Conservation (phyloP, 1,140 invertebrate genomes). For the Micrasema minimum region DNA sequence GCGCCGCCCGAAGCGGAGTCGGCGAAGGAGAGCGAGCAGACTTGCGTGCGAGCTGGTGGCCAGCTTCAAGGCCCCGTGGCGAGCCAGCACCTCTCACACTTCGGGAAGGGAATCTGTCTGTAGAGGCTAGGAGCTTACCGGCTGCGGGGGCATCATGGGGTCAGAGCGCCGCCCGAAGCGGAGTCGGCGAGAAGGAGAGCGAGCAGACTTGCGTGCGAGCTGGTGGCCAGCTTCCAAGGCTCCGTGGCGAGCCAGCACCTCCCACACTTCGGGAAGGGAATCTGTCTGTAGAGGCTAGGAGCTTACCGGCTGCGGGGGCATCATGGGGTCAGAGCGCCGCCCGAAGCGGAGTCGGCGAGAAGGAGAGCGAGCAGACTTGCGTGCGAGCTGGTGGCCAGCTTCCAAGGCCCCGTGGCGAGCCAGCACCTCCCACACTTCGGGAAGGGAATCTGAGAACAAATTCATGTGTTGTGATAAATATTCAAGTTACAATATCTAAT, state of each 20-base stretch:
- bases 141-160: conserved; percentile 65
- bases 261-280: conserved; percentile 68
- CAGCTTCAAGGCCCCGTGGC: conserved; percentile 68
- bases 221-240: conserved; percentile 70
- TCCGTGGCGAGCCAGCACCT: conserved; percentile 70
- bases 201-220: conserved; percentile 76
- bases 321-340: conserved; percentile 73
- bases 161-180: conserved; percentile 78
- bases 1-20: conserved; percentile 75
- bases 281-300: no score
- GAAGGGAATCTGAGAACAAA: conserved; percentile 61
- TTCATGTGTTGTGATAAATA: no score
- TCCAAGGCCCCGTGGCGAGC: conserved; percentile 70
- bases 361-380: conserved; percentile 77
- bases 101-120: conserved; percentile 63
- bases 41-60: conserved; percentile 77
- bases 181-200: conserved; percentile 73
- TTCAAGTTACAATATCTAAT: no score
- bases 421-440: conserved; percentile 69
- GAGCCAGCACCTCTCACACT: conserved; percentile 69
- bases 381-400: conserved; percentile 72
- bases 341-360: conserved; percentile 76
- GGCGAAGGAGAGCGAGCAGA: conserved; percentile 74
- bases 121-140: conserved; percentile 41
- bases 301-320: conserved; percentile 57